These are phyloP conservation scores for Drosophila leontia DNA, from an alignment of 1,140 invertebrate genomes.

Conservation along the genomic window DNA sequence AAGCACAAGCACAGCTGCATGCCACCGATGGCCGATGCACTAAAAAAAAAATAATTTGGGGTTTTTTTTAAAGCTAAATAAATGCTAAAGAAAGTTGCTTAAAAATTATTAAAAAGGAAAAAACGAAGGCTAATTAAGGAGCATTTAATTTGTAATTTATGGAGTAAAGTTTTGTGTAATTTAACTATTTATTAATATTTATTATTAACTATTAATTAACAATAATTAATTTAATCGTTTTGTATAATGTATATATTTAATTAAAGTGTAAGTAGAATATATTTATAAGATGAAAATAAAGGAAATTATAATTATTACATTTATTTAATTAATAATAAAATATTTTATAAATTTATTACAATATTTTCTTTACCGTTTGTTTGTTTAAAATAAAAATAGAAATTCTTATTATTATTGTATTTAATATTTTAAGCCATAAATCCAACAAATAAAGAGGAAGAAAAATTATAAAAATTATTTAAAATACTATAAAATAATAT, in stretches of 20 bases:
- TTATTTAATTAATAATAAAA: background rate
- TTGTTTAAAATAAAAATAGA: too few relatives aligned
- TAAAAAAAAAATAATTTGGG: background rate
- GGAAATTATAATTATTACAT: background rate
- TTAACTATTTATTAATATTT: background rate
- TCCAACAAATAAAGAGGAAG: too few relatives aligned
- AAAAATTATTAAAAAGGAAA: background rate
- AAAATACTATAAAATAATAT: too few relatives aligned
- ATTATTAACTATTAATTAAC: too few relatives aligned
- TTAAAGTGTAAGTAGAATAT: background rate
- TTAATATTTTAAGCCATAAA: too few relatives aligned
- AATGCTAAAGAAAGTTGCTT: background rate
- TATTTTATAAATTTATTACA: background rate
- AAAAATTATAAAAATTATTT: too few relatives aligned
- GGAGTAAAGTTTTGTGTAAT: background rate
- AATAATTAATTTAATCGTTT: too few relatives aligned
- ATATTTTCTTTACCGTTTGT: too few relatives aligned
- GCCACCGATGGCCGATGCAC: constrained; percentile 23
- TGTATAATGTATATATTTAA: background rate
- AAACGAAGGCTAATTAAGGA: background rate
- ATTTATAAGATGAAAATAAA: too few relatives aligned
- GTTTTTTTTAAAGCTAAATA: accelerated
- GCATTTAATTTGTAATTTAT: background rate
- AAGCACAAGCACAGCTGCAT: constrained; percentile 4
- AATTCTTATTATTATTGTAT: too few relatives aligned